Base-by-base conservation (phyloP, 2,888 invertebrate species). In the Erannis defoliaria region DNA sequence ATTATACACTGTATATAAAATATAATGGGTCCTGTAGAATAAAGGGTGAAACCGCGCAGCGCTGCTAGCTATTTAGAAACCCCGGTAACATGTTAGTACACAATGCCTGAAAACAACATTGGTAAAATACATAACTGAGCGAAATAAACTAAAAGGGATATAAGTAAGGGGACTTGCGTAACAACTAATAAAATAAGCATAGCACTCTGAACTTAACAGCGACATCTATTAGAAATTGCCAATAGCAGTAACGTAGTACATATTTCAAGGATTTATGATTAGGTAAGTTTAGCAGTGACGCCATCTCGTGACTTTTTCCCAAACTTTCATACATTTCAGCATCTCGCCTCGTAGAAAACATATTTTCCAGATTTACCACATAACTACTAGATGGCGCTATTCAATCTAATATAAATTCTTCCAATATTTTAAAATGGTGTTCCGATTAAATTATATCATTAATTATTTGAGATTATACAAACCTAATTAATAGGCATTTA, bases 231-330 rank as follows among this genome's bases (percentile, higher is more conserved):
- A 5, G 38, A 55, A 31, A 42, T 12, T 10, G 12, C 16, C n/a
- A 37, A 14, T 37, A 62, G 45, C 55, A 49, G 12, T 18, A 48
- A 43, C 40, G 21, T 0, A 14, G 2, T 16, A 40, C 23, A 23
- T n/a, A 10, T 26, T 26, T 14, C 38, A 50, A 12, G 23, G 2
- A 12, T n/a, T n/a, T 5, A 23, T 16, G 5, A 50, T 5, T 10
- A 26, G 26, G 37, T 26, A 5, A 14, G 21, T 51, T 5, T 21
- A 23, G n/a, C n/a, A n/a, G 29, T 40, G 64, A 16, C 75, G 81
- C 84, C 83, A 82, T 79, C 85, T 84, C 48, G 54, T 51, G 68
- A 62, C 71, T 55, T 78, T 80, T 80, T 71, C 72, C 64, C 12
- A 53, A 59, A 73, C 12, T 54, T 31, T 4, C 26, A 58, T 43